A percentile compares a stretch with the other conserved stretches of the same genome.
Evolutionary conservation across 2,888 invertebrate genomes (phyloP).

Genomic region (Steinernema hermaphroditum): DNA sequence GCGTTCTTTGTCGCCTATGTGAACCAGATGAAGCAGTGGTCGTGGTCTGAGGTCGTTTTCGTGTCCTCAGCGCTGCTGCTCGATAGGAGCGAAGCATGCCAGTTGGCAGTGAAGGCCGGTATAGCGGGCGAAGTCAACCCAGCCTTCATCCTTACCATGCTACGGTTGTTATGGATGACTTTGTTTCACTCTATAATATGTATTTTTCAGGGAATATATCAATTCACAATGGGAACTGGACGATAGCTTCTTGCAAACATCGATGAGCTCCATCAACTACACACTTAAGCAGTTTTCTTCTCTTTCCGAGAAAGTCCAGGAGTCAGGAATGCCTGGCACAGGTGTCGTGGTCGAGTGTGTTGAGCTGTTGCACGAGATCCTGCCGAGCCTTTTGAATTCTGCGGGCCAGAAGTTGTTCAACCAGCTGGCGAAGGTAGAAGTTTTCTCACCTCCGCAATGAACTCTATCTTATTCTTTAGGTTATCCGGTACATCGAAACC

Average conservation of each 20-base stretch:
- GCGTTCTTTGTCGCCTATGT: background rate
- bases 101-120: background rate
- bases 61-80: background rate
- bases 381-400: background rate
- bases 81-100: background rate
- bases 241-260: background rate
- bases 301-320: background rate
- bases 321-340: background rate
- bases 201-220: background rate
- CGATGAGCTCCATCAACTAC: background rate
- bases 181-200: no score
- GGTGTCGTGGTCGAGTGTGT: background rate
- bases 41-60: background rate
- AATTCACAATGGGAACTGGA: background rate
- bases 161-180: background rate
- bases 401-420: background rate
- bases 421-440: background rate
- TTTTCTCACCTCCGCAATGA: background rate
- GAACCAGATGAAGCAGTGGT: background rate
- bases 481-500: background rate
- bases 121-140: background rate
- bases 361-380: conserved; percentile 3
- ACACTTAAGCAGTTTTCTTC: background rate
- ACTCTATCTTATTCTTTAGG: background rate
- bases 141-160: background rate